Evolutionary conservation across 2,888 invertebrate species (phyloP), one percentile per base, ranked within the genome.

Genomic region (Spodoptera picta): DNA sequence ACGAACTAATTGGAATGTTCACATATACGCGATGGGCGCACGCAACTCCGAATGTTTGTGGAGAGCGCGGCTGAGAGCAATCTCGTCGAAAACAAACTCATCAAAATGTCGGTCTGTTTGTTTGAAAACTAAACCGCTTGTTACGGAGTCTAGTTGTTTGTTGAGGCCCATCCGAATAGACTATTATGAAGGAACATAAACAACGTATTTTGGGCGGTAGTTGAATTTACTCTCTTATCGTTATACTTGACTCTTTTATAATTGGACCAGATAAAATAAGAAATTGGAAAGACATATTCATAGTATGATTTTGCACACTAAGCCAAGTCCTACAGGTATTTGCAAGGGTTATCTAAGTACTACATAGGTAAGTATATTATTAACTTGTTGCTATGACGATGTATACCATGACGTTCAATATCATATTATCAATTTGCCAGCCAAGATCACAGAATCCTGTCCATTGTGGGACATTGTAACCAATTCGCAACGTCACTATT

Each of bases 21-120:
- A 42, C 44, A 36, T 44, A 23, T 3, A 27, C 5, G 41, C 46
- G n/a, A 11, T 23, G 45, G 9, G 46, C 59, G 23, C 42, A 52
- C 43, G 47, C 42, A 51, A 62, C 60, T 47, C 54, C 42, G 53
- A 59, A 63, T 67, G 58, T 69, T 60, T 69, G 67, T 57, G 64
- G 66, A 57, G 60, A 58, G 46, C 48, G 47, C 47, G 59, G 63
- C 61, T 43, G 50, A 77, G 73, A 79, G 60, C 77, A 77, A 77
- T 77, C 70, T 67, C 63, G 60, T 41, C 51, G 48, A 62, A 64
- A 68, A 66, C 73, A 70, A 76, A 77, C 70, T 70, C 73, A 79
- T 76, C 70, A 79, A 51, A 69, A 52, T 62, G 65, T 59, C 65
- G 58, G 59, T 63, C 50, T 68, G 79, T 79, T 77, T 77, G 66